phyloP scores from a whole-genome alignment of 2,113 vertebrate genomes.

The Spea bombifrons region DNA sequence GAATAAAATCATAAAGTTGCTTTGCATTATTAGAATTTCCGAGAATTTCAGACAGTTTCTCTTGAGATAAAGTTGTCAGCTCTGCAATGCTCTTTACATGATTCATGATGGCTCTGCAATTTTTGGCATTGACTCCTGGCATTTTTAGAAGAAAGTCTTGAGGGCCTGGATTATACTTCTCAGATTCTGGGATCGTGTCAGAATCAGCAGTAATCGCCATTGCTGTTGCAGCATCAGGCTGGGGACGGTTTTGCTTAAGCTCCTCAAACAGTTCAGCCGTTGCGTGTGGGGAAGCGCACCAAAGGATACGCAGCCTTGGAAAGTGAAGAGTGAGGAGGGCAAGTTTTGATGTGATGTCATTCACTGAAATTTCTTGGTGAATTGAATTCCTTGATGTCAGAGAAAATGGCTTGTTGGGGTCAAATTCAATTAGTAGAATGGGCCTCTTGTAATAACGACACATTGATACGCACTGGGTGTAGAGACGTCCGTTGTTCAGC shows the following conservation, averaged over 20 bases:
- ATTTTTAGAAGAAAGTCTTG: constrained; percentile 92
- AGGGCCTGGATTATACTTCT: constrained; percentile 85
- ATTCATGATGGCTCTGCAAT: constrained; percentile 76
- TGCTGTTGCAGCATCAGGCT: constrained; percentile 75
- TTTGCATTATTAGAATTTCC: constrained; percentile 72
- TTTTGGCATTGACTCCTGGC: constrained; percentile 88
- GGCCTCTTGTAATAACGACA: constrained; percentile 87
- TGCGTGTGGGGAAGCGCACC: constrained; percentile 89
- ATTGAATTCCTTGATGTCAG: constrained; percentile 75
- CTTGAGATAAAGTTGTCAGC: constrained; percentile 73
- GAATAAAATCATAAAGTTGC: constrained; percentile 85
- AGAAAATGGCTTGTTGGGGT: constrained; percentile 85
- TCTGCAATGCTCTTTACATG: constrained; percentile 78
- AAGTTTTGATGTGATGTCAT: constrained; percentile 84
- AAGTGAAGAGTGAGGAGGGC: constrained; percentile 92
- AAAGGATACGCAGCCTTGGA: constrained; percentile 85
- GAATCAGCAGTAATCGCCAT: constrained; percentile 83
- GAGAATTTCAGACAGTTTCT: constrained; percentile 71
- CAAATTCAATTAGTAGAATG: constrained; percentile 90
- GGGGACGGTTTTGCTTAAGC: constrained; percentile 74
- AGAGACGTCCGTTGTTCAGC: constrained; percentile 85
- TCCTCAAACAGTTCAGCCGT: constrained; percentile 89
- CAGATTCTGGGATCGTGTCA: constrained; percentile 76
- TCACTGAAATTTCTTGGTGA: constrained; percentile 83
- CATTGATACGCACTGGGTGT: constrained; percentile 88